A percentile compares a stretch with the other conserved stretches of the same genome.
Conservation (phyloP, 2,888 invertebrate species). For the Hymenopus coronatus region DNA sequence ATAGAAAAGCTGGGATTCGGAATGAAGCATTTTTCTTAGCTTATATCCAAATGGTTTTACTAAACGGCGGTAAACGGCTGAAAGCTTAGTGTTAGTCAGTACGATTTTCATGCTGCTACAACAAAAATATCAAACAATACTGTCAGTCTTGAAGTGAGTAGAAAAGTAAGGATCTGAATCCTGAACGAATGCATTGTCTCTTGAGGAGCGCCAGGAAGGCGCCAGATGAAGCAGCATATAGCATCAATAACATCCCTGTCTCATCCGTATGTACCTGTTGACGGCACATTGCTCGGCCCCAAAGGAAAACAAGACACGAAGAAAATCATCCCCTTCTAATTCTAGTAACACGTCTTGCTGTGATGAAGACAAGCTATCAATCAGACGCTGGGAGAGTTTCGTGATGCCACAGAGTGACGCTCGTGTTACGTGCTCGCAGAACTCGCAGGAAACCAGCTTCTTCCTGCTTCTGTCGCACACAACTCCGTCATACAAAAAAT, state of each 20-base stretch:
- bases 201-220: background rate
- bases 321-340: background rate
- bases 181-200: background rate
- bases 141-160: background rate
- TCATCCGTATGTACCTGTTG: background rate
- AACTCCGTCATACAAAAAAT: too few relatives aligned
- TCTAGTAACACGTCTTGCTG: background rate
- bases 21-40: too few relatives aligned
- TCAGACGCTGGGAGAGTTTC: background rate
- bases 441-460: background rate
- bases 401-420: too few relatives aligned
- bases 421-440: too few relatives aligned
- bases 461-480: too few relatives aligned
- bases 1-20: too few relatives aligned
- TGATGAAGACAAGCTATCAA: conserved; percentile 1
- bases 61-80: too few relatives aligned
- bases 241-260: background rate
- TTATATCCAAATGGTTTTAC: too few relatives aligned
- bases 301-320: background rate
- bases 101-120: too few relatives aligned
- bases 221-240: background rate
- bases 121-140: background rate
- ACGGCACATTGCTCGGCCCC: background rate
- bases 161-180: background rate
- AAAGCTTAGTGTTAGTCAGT: too few relatives aligned